Base-by-base conservation (phyloP, 2,888 invertebrate genomes). In the Mesorhabditis spiculigera region DNA sequence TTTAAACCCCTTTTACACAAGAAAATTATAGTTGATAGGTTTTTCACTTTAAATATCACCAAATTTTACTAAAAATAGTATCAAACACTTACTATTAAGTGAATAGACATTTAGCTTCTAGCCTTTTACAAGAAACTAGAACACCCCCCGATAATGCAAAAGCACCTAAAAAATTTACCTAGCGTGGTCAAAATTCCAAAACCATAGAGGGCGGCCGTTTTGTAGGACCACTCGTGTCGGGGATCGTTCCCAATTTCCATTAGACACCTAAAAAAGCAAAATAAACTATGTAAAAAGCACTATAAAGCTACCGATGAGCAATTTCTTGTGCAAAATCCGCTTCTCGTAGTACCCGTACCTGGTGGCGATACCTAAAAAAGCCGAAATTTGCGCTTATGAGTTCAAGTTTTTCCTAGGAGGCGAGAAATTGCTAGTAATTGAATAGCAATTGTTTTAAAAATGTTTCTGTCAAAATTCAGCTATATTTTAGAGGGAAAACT, bases 181-280 rank as follows among this genome's bases (percentile, higher is more conserved):
- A 84, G 72, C 41, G 84, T 84, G 10, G 84, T 84, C 45, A 84
- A 74, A 73, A 84, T 85, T 16, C 84, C 84, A 66, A 84, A 77
- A 16, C 81, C 82, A 68, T 82, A 85, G 61, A 84, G 78, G 8
- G 82, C 76, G 0, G 84, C 79, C 61, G 82, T 82, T 65, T 80
- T 79, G 69, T 81, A 78, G 68, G 79, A 82, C 84, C 84, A 84
- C 61, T 78, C 79, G 65, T 79, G 77, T 41, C 80, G 75, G 41
- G 75, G 71, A 63, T 74, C 75, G 44, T 58, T 71, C 44, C 65
- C 71, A 4, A 28, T 43, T 4, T 65, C 62, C 42, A 68, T 67
- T 41, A 71, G 63, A 10, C n/a, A 63, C 41, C 16, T 28, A 10
- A 28, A 63, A 63, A 13, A 16, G n/a, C 10, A 28, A 28, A 28